A percentile compares a stretch with the other conserved stretches of the same genome.
These are phyloP conservation scores for Dermochelys coriacea DNA, from an alignment of 2,797 vertebrate genomes.

Conservation along the genomic window DNA sequence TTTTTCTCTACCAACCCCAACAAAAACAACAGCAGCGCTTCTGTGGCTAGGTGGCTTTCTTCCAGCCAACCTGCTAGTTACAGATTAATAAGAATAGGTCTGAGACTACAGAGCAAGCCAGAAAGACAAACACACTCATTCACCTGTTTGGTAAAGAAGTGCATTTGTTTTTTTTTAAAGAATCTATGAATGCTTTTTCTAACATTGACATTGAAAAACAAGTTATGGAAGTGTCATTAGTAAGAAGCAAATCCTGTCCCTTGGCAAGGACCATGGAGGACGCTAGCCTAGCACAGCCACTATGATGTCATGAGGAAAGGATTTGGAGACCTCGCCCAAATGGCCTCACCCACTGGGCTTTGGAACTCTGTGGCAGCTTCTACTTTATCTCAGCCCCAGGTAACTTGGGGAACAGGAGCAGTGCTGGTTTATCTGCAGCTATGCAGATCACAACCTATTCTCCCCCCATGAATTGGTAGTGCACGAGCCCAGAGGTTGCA, in stretches of 20 bases:
- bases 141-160: conserved; percentile 64
- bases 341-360: neutral
- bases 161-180: conserved; percentile 67
- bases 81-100: conserved; percentile 54
- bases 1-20: neutral
- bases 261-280: conserved; percentile 30
- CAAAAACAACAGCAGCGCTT: neutral
- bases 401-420: neutral
- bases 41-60: neutral
- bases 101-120: conserved; percentile 34
- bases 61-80: conserved; percentile 48
- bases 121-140: conserved; percentile 59
- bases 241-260: conserved; percentile 41
- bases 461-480: neutral
- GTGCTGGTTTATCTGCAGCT: accelerated
- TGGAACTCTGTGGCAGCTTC: conserved; percentile 1
- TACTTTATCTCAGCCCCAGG: neutral
- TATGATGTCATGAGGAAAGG: neutral
- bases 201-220: conserved; percentile 36
- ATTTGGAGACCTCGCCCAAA: neutral
- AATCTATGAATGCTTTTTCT: conserved; percentile 66
- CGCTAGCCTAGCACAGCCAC: neutral
- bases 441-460: accelerated
- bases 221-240: conserved; percentile 56
- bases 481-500: neutral